These are phyloP conservation scores for Stenotaenia linearis DNA, from an alignment of 2,888 invertebrate genomes.

Conservation along the genomic window DNA sequence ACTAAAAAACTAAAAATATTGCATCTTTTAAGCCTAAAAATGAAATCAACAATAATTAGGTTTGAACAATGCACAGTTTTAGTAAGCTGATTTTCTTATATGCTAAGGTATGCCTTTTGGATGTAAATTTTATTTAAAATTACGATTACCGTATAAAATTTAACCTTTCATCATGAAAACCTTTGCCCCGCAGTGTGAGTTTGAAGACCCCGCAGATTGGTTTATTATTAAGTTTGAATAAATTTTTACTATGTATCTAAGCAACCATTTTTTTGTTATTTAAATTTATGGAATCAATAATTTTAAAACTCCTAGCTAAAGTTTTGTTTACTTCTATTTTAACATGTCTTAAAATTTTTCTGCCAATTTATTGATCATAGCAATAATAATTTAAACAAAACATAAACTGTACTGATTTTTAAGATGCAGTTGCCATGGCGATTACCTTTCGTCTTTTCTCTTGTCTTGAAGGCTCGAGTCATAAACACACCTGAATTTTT, in stretches of 20 bases:
- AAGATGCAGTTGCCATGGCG: background rate
- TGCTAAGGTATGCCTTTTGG: too few relatives aligned
- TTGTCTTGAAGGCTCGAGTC: background rate
- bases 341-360: background rate
- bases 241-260: background rate
- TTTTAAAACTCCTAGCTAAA: background rate
- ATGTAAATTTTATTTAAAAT: background rate
- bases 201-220: background rate
- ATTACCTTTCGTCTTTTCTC: background rate
- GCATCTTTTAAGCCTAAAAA: too few relatives aligned
- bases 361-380: background rate
- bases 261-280: background rate
- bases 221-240: slow-evolving; percentile 7
- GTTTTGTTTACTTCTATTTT: background rate
- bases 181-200: background rate
- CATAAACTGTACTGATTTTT: background rate
- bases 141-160: background rate
- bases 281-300: background rate
- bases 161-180: background rate
- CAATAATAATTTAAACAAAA: background rate
- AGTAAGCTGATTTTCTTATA: too few relatives aligned
- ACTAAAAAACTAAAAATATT: too few relatives aligned
- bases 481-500: slow-evolving; percentile 8
- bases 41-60: too few relatives aligned
- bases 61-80: too few relatives aligned